Percentiles rank a stretch among this genome's conserved stretches.
These are phyloP conservation scores for Ctenosaura bakeri DNA, from an alignment of 2,797 vertebrate genomes.

Conservation along the genomic window DNA sequence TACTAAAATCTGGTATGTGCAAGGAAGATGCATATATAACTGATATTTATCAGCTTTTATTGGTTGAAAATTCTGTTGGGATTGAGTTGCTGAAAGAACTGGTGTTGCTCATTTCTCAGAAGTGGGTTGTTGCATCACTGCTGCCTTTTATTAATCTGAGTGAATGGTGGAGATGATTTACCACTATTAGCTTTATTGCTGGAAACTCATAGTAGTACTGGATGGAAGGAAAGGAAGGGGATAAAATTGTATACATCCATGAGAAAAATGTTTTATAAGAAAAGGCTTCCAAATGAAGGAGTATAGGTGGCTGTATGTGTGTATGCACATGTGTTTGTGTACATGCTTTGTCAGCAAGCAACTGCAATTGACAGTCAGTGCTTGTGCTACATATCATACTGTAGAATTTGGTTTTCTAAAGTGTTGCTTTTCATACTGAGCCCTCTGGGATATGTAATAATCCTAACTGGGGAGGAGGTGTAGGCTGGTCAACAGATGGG, in stretches of 20 bases:
- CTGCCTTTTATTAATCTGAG: conserved; percentile 28
- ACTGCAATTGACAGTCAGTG: not conserved
- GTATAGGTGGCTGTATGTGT: not conserved
- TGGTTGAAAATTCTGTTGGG: conserved; percentile 52
- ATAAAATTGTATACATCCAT: conserved; percentile 43
- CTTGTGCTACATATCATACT: not conserved
- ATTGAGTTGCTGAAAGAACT: conserved; percentile 57
- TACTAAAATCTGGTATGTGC: conserved; percentile 45
- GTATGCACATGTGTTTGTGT: too few species aligned
- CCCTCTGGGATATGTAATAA: conserved; percentile 24
- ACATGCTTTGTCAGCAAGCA: conserved; percentile 36
- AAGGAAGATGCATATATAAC: conserved; percentile 53
- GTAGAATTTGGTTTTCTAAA: not conserved
- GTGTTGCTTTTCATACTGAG: not conserved
- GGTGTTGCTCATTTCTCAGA: conserved; percentile 54
- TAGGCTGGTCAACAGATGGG: conserved; percentile 33
- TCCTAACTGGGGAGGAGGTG: not conserved
- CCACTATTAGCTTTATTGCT: conserved; percentile 49
- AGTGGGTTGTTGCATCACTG: conserved; percentile 50
- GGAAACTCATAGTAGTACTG: conserved; percentile 38
- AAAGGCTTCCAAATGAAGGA: conserved; percentile 50
- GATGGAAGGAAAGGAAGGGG: conserved; percentile 61
- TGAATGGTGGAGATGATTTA: conserved; percentile 40
- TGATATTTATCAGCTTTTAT: conserved; percentile 56
- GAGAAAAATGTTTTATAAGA: conserved; percentile 49